Conservation (phyloP, 2,888 invertebrate species). For the Latrodectus hesperus region DNA sequence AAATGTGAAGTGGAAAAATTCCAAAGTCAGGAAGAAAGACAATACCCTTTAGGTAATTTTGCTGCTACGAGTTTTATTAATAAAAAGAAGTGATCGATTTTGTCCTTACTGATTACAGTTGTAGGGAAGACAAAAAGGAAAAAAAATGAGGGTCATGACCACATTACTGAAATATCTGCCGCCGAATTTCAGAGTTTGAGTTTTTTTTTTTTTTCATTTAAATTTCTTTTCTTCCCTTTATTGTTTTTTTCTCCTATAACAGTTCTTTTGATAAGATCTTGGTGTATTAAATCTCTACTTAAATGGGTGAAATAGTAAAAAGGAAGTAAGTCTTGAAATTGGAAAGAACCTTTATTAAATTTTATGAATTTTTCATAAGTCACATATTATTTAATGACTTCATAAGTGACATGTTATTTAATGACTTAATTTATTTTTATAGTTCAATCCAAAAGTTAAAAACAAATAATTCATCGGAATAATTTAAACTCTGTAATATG, state of each 20-base stretch:
- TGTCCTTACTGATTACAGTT: conserved; percentile 23
- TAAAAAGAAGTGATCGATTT: conserved; percentile 40
- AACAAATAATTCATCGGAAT: too few species aligned
- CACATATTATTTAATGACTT: too few species aligned
- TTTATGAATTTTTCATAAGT: too few species aligned
- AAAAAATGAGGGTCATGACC: conserved; percentile 24
- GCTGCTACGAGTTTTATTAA: conserved; percentile 33
- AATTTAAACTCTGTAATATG: too few species aligned
- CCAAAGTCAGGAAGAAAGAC: not conserved
- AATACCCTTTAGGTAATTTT: conserved; percentile 38
- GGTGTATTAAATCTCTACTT: conserved; percentile 24
- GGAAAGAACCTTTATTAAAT: too few species aligned
- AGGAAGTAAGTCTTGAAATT: not conserved
- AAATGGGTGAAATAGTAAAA: not conserved
- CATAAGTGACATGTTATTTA: not conserved
- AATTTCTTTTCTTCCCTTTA: not conserved
- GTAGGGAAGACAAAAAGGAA: not conserved
- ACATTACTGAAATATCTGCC: conserved; percentile 45
- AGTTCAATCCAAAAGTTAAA: too few species aligned
- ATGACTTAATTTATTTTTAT: not conserved
- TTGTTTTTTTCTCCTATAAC: conserved; percentile 11
- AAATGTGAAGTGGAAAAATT: conserved; percentile 17
- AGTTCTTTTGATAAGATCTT: conserved; percentile 13
- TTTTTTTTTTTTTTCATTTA: conserved; percentile 23
- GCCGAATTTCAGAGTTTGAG: conserved; percentile 10